Evolutionary conservation across 2,113 vertebrate genomes (phyloP), one percentile per base, ranked within the genome.

Genomic region (Nothoprocta perdicaria): DNA sequence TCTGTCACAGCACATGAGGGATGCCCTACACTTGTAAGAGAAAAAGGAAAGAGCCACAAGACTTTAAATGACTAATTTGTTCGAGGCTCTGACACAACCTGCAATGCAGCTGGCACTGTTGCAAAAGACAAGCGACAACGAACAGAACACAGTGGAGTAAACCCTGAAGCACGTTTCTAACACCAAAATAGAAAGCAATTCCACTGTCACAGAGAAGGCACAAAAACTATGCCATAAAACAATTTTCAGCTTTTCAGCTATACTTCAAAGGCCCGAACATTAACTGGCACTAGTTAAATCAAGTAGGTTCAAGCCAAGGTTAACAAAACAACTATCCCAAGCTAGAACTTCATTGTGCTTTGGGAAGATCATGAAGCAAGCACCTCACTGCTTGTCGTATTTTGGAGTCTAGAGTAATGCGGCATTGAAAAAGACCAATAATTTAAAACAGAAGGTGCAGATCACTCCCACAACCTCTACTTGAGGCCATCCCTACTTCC

Each of bases 261-360:
- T n/a, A 65, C 52, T 71, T 92, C 88, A 86, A 80, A 61, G 57
- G 19, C 23, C 55, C 82, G 68, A 75, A 66, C 3, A 9, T 94
- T 94, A 93, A 88, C 40, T 62, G 45, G 53, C 58, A 86, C 88
- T 90, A 84, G 58, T 92, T 74, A 94, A 92, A 80, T 38, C 53
- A 75, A 86, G 73, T 63, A 91, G 43, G 40, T 86, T 83, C 82
- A 52, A 86, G 75, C 24, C 0, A 3, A 84, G 46, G 63, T 86
- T 88, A 77, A 83, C 76, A 76, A 46, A 75, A 89, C 27, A 89
- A 35, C 19, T 80, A 6, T 52, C 92, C 57, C 58, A 9, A 69
- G 55, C 23, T 29, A 61, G 86, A 90, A 79, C 27, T 84, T 86
- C 1, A 84, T 62, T 27, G 53, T 72, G 58, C 91, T 77, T 91